A percentile compares a stretch with the other conserved stretches of the same genome.
phyloP scores from a whole-genome alignment of 2,888 invertebrate species.

The Synanthedon andrenaeformis region DNA sequence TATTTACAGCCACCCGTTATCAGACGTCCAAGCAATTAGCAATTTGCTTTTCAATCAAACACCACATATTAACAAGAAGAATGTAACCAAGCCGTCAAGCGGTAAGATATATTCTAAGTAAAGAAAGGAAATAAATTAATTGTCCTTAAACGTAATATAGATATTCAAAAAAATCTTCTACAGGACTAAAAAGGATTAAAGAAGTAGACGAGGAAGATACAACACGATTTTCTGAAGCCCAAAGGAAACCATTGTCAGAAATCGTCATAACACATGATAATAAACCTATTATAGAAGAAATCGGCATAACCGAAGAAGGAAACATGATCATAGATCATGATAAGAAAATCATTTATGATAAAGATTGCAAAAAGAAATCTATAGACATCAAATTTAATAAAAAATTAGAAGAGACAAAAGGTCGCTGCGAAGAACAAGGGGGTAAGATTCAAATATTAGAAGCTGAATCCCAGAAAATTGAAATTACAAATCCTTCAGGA shows the following conservation, averaged over 20 bases:
- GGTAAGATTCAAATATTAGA: constrained; percentile 1
- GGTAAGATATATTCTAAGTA: neutral
- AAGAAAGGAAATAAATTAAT: neutral
- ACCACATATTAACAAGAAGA: constrained; percentile 20
- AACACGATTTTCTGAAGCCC: constrained; percentile 13
- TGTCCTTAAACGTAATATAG: neutral
- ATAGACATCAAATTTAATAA: neutral
- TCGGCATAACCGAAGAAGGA: constrained; percentile 21
- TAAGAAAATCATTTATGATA: constrained; percentile 25
- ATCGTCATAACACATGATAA: constrained; percentile 30
- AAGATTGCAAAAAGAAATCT: constrained; percentile 1
- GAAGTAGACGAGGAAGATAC: constrained; percentile 18
- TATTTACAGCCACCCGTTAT: constrained; percentile 12
- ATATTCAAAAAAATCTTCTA: neutral
- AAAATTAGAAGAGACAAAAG: constrained; percentile 7
- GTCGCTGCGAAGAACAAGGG: constrained; percentile 6
- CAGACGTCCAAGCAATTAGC: constrained; percentile 34
- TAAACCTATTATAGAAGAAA: constrained; percentile 13
- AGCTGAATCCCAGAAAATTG: no score
- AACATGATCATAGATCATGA: constrained; percentile 33
- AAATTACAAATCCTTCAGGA: no score
- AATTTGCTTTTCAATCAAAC: constrained; percentile 38
- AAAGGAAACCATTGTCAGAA: constrained; percentile 42
- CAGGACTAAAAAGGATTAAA: constrained; percentile 11
- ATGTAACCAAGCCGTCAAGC: constrained; percentile 10